phyloP scores from a whole-genome alignment of 1,140 invertebrate genomes.

The Zaprionus africanus region DNA sequence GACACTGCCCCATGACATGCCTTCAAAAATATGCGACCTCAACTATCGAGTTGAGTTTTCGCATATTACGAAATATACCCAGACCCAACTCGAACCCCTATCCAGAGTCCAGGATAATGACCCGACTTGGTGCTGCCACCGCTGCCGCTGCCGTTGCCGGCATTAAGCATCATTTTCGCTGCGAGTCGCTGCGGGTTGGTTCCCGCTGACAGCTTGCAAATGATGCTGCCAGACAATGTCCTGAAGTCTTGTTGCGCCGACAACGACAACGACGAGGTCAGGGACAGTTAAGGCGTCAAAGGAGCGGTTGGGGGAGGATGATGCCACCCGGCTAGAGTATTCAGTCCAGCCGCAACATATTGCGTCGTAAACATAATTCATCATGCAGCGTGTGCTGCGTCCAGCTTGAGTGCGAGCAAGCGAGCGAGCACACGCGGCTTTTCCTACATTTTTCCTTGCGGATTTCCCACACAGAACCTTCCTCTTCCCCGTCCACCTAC shows the following conservation, averaged over 20 bases:
- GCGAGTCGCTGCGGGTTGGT: not conserved
- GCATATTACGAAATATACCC: conserved; percentile 8
- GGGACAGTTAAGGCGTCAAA: not conserved
- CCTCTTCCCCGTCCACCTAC: not conserved
- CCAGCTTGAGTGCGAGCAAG: conserved; percentile 9
- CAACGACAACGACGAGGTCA: not conserved
- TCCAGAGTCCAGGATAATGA: conserved; percentile 52
- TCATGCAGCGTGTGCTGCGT: conserved; percentile 62
- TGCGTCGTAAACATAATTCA: conserved; percentile 83
- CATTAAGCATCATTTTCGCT: conserved; percentile 76
- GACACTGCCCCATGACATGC: not conserved
- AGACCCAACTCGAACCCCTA: not conserved
- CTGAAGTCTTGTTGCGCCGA: conserved; percentile 49
- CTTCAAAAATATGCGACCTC: conserved; percentile 26
- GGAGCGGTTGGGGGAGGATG: not conserved
- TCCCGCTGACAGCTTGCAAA: conserved; percentile 71
- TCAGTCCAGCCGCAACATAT: conserved; percentile 72
- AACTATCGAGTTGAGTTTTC: conserved; percentile 20
- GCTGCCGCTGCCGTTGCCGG: conserved; percentile 7
- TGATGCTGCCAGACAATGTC: conserved; percentile 65
- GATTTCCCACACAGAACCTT: not conserved
- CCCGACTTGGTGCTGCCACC: conserved; percentile 29
- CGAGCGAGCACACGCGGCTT: not conserved
- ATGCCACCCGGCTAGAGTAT: not conserved
- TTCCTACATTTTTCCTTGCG: not conserved